phyloP scores from a whole-genome alignment of 2,888 invertebrate species.

The Plagiodera versicolora region DNA sequence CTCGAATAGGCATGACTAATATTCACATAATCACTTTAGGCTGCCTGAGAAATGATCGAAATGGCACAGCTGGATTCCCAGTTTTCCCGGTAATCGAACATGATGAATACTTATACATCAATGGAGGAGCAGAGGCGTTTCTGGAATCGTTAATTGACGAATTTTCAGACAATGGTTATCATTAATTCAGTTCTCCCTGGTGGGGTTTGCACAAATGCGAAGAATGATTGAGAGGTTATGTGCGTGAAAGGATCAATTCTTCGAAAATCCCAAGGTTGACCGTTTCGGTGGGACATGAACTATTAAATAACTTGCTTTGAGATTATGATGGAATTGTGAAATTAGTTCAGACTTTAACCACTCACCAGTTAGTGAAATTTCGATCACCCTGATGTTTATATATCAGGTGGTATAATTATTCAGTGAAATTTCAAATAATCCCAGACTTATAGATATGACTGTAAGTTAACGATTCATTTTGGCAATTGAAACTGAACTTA shows the following conservation, averaged over 20 bases:
- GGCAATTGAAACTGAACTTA: too few species aligned
- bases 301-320: too few species aligned
- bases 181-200: conserved; percentile 28
- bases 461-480: too few species aligned
- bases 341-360: too few species aligned
- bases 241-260: background rate
- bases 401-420: too few species aligned
- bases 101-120: conserved; percentile 24
- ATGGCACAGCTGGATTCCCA: background rate
- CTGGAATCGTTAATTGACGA: conserved; percentile 30
- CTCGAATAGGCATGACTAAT: too few species aligned
- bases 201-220: conserved; percentile 5
- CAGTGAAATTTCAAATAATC: too few species aligned
- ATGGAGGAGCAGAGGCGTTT: conserved; percentile 23
- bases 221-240: background rate
- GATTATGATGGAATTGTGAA: too few species aligned
- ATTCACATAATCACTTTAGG: too few species aligned
- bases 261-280: background rate
- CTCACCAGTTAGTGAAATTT: too few species aligned
- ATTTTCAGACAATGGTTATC: conserved; percentile 32
- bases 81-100: conserved; percentile 21
- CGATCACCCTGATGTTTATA: too few species aligned
- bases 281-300: background rate
- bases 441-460: too few species aligned
- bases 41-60: background rate